A percentile compares a stretch with the other conserved stretches of the same genome.
Conservation (phyloP, 2,113 vertebrate species). For the Galemys pyrenaicus region DNA sequence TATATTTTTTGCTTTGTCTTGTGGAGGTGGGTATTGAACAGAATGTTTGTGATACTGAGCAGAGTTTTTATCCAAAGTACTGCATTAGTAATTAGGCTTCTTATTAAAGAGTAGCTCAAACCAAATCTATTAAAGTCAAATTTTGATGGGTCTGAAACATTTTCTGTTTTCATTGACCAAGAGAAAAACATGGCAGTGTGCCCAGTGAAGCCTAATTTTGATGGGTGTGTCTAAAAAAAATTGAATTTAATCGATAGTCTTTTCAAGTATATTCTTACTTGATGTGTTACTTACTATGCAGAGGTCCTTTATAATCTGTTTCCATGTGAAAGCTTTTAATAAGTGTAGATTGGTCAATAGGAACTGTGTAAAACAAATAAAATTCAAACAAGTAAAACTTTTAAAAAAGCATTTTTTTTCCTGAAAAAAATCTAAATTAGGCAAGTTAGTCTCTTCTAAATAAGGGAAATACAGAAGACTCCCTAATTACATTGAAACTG, state of each 20-base stretch:
- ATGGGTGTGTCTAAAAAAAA: slow-evolving; percentile 30
- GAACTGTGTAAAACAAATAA: too few relatives aligned
- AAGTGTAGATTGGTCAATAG: not conserved
- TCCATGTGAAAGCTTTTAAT: slow-evolving; percentile 26
- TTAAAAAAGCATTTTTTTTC: not conserved
- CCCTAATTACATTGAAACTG: not conserved
- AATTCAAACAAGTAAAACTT: too few relatives aligned
- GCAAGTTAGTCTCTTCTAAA: slow-evolving; percentile 12
- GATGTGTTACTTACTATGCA: not conserved
- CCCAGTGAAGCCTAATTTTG: slow-evolving; percentile 13
- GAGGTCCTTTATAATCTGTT: not conserved
- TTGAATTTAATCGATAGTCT: not conserved
- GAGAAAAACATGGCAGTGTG: too few relatives aligned
- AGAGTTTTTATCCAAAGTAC: slow-evolving; percentile 14
- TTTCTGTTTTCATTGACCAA: too few relatives aligned
- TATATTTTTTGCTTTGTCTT: slow-evolving; percentile 54
- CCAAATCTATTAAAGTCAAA: not conserved
- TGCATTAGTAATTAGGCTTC: slow-evolving; percentile 1
- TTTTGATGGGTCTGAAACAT: slow-evolving; percentile 34
- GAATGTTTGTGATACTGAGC: not conserved
- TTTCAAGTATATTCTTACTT: not conserved
- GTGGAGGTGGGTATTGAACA: not conserved
- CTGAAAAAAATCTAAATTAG: too few relatives aligned
- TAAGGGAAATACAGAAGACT: not conserved
- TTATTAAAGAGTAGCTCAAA: slow-evolving; percentile 26